A percentile compares a stretch with the other conserved stretches of the same genome.
Evolutionary conservation across 2,113 vertebrate species (phyloP).

Genomic region (Echinops telfairi): DNA sequence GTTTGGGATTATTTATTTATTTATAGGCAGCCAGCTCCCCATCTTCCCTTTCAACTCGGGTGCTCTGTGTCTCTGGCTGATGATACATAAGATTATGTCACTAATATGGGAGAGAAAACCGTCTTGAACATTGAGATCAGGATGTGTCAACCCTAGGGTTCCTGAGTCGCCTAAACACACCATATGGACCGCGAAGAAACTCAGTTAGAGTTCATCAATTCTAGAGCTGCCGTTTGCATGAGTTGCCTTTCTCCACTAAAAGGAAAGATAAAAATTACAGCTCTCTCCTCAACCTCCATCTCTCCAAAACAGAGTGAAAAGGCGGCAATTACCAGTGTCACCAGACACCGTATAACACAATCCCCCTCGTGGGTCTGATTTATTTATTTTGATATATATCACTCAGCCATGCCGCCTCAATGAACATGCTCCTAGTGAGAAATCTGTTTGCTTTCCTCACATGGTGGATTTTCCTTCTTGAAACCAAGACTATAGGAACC

Average conservation of each 20-base stretch:
- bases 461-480: conserved; percentile 71
- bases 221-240: background rate
- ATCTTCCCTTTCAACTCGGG: background rate
- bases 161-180: background rate
- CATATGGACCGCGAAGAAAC: background rate
- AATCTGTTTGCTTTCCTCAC: conserved; percentile 57
- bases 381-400: conserved; percentile 30
- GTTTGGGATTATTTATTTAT: background rate
- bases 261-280: conserved; percentile 43
- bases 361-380: background rate
- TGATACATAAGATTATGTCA: background rate
- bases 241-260: conserved; percentile 16
- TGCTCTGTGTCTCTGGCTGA: background rate
- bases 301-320: conserved; percentile 54
- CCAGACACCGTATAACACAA: conserved; percentile 46
- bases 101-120: background rate
- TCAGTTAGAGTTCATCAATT: background rate
- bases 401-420: conserved; percentile 54
- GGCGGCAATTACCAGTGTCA: conserved; percentile 31
- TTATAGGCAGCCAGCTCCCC: background rate
- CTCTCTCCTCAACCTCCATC: background rate
- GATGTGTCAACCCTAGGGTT: background rate
- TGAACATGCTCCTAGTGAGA: conserved; percentile 64
- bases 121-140: background rate
- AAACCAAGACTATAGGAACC: conserved; percentile 83